Evolutionary conservation across 2,888 invertebrate genomes (phyloP).

Genomic region (Drosophila multiciliata): DNA sequence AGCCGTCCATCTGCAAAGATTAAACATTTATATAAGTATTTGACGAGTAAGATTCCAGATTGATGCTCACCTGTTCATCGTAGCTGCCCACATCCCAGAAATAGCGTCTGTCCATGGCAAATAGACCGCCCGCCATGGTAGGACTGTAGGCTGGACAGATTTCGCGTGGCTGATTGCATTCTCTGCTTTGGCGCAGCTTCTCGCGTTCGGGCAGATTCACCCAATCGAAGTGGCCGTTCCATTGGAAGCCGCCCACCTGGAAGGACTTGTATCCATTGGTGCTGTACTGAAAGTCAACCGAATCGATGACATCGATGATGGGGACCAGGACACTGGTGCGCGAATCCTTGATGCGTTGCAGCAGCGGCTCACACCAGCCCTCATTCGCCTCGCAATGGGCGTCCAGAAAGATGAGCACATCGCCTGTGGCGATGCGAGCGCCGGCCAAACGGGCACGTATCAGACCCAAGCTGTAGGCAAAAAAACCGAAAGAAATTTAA

Average conservation of each 20-base stretch:
- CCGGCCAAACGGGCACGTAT: constrained; percentile 96
- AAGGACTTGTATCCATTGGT: constrained; percentile 85
- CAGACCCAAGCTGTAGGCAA: constrained; percentile 89
- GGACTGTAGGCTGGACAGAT: constrained; percentile 89
- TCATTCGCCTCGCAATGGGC: constrained; percentile 94
- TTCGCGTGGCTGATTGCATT: constrained; percentile 80
- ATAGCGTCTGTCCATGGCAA: constrained; percentile 96
- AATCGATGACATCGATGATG: constrained; percentile 97
- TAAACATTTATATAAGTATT: background rate
- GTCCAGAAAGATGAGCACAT: constrained; percentile 94
- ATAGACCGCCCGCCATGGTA: constrained; percentile 99
- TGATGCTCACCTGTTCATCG: constrained; percentile 88
- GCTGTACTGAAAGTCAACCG: constrained; percentile 85
- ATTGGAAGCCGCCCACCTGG: constrained; percentile 86
- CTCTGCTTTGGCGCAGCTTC: constrained; percentile 79
- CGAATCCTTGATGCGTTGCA: constrained; percentile 93
- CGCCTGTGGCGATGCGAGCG: constrained; percentile 92
- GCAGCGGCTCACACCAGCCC: constrained; percentile 95
- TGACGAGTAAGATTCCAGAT: background rate
- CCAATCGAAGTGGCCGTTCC: constrained; percentile 98
- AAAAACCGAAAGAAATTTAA: constrained; percentile 31
- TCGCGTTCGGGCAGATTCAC: constrained; percentile 86
- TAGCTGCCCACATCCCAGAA: constrained; percentile 98
- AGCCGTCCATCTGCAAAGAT: constrained; percentile 92
- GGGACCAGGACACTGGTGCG: constrained; percentile 94